Evolutionary conservation across 30 jellyfish, hydroid and myxozoan species (phyloP), one percentile per base, ranked within the genome.

Genomic region (Hydra vulgaris): DNA sequence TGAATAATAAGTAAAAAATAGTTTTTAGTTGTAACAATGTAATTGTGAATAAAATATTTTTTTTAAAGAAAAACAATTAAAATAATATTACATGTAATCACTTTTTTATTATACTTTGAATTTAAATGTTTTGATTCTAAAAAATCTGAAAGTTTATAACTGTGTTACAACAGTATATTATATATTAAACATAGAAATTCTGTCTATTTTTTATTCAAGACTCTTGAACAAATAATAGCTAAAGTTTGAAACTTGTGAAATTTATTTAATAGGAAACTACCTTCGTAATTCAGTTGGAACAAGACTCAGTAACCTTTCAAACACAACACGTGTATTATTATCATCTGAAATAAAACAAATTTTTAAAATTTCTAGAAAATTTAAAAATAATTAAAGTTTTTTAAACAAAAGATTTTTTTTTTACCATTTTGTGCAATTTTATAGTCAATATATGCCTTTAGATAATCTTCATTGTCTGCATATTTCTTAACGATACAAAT

Each of bases 281-380:
- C 85, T 84, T 67, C 86, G 24, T n/a, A 78, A 23, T 66, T 90
- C 96, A 76, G 85, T 77, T 21, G 96, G 74, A 70, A 90, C 82
- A 26, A 88, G 70, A 76, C 85, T 86, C 80, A 90, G 71, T 23
- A 90, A 74, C 76, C 95, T 82, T 77, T 90, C 97, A 76, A 86
- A 90, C 40, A 90, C 70, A 5, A 90, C 97, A 3, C 97, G 88
- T 0, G 97, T 90, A 73, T 90, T 90, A 79, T 90, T 90, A 79
- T 90, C 97, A 75, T 90, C 97, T 90, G 25, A 15, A 27, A 25
- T 24, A 55, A 68, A 68, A 40, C n/a, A n/a, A 40, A 40, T 3
- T 40, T 40, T 40, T 12, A 40, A 40, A 40, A 40, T 40, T 40
- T 40, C 61, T 3, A 40, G 12, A 74, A 17, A 86, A 77, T n/a